These are phyloP conservation scores for Crenichthys baileyi DNA, from an alignment of 2,797 vertebrate genomes.

Conservation along the genomic window DNA sequence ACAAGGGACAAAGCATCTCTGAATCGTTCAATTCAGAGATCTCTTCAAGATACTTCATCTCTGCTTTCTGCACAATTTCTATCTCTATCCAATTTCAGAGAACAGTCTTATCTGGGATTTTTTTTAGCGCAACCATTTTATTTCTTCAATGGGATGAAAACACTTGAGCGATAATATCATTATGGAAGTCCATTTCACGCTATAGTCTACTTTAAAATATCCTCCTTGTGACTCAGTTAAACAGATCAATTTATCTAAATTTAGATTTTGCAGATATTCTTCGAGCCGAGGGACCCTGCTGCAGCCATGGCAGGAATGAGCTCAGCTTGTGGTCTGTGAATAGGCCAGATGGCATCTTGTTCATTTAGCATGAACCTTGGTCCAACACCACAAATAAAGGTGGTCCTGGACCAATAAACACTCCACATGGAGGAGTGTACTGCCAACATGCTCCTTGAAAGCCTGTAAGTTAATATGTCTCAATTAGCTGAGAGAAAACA, in stretches of 20 bases:
- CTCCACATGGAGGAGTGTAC: no score
- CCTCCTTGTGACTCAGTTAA: conserved; percentile 12
- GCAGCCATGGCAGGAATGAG: conserved; percentile 23
- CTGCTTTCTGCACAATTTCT: conserved; percentile 20
- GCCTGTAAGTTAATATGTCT: conserved; percentile 49
- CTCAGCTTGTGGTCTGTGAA: conserved; percentile 46
- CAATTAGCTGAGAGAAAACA: conserved; percentile 53
- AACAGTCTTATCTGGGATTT: conserved; percentile 12
- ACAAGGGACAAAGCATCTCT: conserved; percentile 22
- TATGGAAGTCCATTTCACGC: conserved; percentile 21
- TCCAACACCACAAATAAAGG: conserved; percentile 42
- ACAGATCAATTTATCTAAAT: conserved; percentile 11
- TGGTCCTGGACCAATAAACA: no score
- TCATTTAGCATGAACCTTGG: conserved; percentile 68
- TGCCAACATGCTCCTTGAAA: conserved; percentile 37
- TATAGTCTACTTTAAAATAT: conserved; percentile 13
- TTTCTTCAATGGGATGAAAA: conserved; percentile 17
- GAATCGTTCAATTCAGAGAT: conserved; percentile 21
- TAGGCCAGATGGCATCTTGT: conserved; percentile 65
- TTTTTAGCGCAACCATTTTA: neutral
- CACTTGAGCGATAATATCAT: conserved; percentile 33
- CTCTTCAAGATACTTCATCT: neutral
- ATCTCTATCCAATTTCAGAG: conserved; percentile 14
- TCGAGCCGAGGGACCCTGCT: conserved; percentile 36
- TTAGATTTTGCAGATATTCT: conserved; percentile 43